These are phyloP conservation scores for Leptinotarsa peninsularis DNA, from an alignment of 2,888 invertebrate species.

Conservation along the genomic window DNA sequence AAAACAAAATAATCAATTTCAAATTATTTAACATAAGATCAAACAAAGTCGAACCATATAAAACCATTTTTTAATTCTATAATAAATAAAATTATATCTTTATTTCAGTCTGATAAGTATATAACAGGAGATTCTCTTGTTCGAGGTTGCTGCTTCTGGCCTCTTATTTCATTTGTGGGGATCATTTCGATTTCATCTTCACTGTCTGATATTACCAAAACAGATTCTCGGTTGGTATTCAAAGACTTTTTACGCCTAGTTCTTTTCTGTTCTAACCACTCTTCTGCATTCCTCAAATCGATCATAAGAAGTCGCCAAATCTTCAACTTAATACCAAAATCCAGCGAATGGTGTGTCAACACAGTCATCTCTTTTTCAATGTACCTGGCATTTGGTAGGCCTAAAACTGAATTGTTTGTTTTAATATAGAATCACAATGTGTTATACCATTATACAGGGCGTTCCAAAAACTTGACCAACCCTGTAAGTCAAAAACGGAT, in stretches of 20 bases:
- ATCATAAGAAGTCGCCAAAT: conserved; percentile 1
- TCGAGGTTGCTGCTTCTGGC: not conserved
- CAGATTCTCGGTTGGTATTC: not conserved
- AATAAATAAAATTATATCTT: not conserved
- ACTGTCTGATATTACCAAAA: conserved; percentile 5
- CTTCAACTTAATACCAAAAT: not conserved
- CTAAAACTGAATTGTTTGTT: not conserved
- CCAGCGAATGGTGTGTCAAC: conserved; percentile 6
- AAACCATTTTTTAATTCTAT: no score
- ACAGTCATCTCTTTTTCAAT: not conserved
- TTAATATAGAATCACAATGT: not conserved
- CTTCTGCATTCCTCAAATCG: not conserved
- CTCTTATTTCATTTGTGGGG: not conserved
- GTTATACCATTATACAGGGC: no score
- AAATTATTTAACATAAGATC: no score
- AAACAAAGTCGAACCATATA: no score
- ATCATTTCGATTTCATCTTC: not conserved
- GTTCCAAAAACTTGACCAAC: no score
- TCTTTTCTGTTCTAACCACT: not conserved
- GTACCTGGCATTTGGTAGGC: not conserved
- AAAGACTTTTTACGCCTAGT: no score
- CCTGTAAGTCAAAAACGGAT: no score
- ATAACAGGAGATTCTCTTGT: not conserved
- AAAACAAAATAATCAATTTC: no score
- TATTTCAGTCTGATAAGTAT: not conserved